phyloP scores from a whole-genome alignment of 2,113 vertebrate genomes.

The Tyto alba region DNA sequence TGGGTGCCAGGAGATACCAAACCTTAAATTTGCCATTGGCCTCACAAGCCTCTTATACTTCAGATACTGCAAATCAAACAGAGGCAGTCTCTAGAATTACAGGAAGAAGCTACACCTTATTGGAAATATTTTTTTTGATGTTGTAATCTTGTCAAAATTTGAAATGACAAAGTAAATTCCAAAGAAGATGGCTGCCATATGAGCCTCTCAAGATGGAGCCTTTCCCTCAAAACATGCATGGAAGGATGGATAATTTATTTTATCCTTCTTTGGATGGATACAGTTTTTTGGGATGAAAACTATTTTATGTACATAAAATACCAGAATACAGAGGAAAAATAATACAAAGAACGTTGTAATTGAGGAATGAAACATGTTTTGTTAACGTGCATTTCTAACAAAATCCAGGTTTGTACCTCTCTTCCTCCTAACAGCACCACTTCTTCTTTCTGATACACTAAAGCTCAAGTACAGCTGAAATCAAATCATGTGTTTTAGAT shows the following conservation, averaged over 20 bases:
- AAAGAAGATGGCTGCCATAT: not conserved
- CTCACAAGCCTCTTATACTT: not conserved
- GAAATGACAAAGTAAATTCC: not conserved
- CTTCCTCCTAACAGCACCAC: not conserved
- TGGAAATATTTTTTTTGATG: not conserved
- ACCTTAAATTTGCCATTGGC: not conserved
- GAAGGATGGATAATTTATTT: not conserved
- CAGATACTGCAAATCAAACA: not conserved
- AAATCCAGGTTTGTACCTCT: not conserved
- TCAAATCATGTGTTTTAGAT: fast-evolving
- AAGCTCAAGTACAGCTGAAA: not conserved
- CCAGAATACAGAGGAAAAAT: not conserved
- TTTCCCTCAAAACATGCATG: not conserved
- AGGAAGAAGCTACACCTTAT: not conserved
- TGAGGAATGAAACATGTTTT: not conserved
- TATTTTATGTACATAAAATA: not conserved
- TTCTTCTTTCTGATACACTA: not conserved
- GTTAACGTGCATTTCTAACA: not conserved
- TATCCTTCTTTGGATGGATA: not conserved
- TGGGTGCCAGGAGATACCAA: not conserved
- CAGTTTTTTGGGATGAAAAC: not conserved
- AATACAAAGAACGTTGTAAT: not conserved
- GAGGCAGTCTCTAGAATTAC: not conserved
- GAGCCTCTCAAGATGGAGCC: not conserved
- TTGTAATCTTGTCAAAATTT: not conserved